Percentiles rank a stretch among this genome's conserved stretches.
These are phyloP conservation scores for Urocynchramus pylzowi DNA, from an alignment of 2,113 vertebrate species.

Conservation along the genomic window DNA sequence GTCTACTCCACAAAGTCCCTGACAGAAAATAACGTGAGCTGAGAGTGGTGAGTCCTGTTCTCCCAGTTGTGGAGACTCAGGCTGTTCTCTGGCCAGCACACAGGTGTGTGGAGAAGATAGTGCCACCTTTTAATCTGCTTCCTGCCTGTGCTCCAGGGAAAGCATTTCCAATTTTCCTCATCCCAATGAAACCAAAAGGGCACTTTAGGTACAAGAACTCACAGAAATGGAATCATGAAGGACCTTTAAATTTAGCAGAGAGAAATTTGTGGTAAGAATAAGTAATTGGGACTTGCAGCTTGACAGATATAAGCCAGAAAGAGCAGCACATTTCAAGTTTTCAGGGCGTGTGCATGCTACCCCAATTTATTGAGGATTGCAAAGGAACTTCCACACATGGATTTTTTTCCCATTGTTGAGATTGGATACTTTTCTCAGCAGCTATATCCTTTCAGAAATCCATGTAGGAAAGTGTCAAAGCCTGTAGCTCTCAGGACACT, in stretches of 20 bases:
- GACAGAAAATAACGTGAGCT: background rate
- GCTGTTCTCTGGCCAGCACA: background rate
- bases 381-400: background rate
- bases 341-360: background rate
- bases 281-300: background rate
- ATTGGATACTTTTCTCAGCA: background rate
- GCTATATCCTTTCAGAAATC: background rate
- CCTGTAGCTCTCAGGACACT: background rate
- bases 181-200: background rate
- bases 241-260: background rate
- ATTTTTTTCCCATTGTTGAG: background rate
- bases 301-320: background rate
- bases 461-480: background rate
- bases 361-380: background rate
- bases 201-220: background rate
- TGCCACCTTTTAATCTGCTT: background rate
- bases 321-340: background rate
- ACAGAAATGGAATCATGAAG: background rate
- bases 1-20: background rate
- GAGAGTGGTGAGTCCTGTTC: background rate
- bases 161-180: background rate
- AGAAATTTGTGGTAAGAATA: background rate
- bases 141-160: background rate
- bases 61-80: background rate
- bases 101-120: background rate